Base-by-base conservation (phyloP, 2,888 invertebrate genomes). In the Microdon myrmicae region DNA sequence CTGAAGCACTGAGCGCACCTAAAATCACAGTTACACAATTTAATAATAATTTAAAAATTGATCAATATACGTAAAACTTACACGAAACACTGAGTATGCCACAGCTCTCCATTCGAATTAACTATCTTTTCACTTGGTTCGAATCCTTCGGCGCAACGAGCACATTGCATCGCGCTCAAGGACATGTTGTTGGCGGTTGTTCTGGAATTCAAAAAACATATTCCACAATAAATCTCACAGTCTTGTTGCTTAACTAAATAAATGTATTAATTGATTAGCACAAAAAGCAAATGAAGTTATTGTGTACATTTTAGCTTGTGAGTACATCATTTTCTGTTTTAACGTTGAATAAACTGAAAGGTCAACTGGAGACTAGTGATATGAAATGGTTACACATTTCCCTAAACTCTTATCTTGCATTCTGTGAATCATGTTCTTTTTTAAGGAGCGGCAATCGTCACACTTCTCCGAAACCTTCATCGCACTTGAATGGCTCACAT, bases 21-120 rank as follows among this genome's bases (percentile, higher is more conserved):
- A 72, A 1, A 68, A 49, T 12, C n/a, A 31, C n/a, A 29, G 23
- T 10, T 4, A n/a, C 0, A 7, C n/a, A 6, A 25, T 10, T 14
- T 8, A n/a, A 8, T n/a, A 3, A 3, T 13, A 20, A 12, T 8
- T 13, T 44, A 7, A 38, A 22, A 13, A 26, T 4, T 23, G 55
- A n/a, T 32, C 3, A 34, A 25, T 4, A 6, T 12, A 23, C 10
- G 4, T 31, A 10, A 20, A 68, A 86, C 90, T 88, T 84, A 98
- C 96, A 99, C 99, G 85, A 99, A 99, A 80, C 99, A 99, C 73
- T 95, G 92, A 3, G 94, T 93, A 82, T 99, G 99, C 96, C 96
- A 99, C 28, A 98, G 85, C 81, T 98, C 96, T 49, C 98, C 98
- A 75, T 94, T 94, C 0, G 97, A 96, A 81, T 99, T 99, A 53